Conservation (phyloP, 2,113 vertebrate species). For the Gavialis gangeticus region DNA sequence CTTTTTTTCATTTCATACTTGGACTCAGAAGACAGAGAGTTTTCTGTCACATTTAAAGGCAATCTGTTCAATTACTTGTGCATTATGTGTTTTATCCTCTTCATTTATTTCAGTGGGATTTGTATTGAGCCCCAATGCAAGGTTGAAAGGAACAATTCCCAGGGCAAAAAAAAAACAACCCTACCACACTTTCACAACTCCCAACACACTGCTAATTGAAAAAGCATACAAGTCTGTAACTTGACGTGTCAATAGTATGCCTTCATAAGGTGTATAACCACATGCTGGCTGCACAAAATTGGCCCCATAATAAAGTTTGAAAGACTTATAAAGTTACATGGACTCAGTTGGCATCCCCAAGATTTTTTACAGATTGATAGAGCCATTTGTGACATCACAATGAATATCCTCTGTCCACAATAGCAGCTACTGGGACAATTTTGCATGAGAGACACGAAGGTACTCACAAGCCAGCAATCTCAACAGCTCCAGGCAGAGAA, state of each 20-base stretch:
- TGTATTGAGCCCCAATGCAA: background rate
- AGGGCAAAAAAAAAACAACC: background rate
- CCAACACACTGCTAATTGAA: slow-evolving; percentile 23
- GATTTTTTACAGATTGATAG: slow-evolving; percentile 51
- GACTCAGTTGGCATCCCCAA: slow-evolving; percentile 63
- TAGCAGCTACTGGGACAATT: slow-evolving; percentile 65
- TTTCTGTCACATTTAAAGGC: background rate
- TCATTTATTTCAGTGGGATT: background rate
- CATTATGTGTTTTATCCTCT: background rate
- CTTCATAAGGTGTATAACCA: accelerated
- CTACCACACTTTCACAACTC: background rate
- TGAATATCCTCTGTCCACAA: slow-evolving; percentile 60
- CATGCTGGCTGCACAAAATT: slow-evolving; percentile 26
- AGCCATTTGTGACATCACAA: slow-evolving; percentile 67
- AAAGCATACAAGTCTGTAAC: slow-evolving; percentile 41
- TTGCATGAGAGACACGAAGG: slow-evolving; percentile 61
- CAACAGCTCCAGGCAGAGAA: slow-evolving; percentile 60
- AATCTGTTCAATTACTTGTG: slow-evolving; percentile 14
- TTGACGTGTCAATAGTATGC: background rate
- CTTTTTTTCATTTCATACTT: slow-evolving; percentile 15
- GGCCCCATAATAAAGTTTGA: slow-evolving; percentile 52
- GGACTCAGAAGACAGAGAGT: background rate
- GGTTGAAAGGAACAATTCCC: slow-evolving; percentile 5
- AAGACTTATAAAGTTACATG: slow-evolving; percentile 51
- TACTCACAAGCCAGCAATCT: slow-evolving; percentile 49